phyloP scores from a whole-genome alignment of 1,140 invertebrate species.

The Drosophila auraria region DNA sequence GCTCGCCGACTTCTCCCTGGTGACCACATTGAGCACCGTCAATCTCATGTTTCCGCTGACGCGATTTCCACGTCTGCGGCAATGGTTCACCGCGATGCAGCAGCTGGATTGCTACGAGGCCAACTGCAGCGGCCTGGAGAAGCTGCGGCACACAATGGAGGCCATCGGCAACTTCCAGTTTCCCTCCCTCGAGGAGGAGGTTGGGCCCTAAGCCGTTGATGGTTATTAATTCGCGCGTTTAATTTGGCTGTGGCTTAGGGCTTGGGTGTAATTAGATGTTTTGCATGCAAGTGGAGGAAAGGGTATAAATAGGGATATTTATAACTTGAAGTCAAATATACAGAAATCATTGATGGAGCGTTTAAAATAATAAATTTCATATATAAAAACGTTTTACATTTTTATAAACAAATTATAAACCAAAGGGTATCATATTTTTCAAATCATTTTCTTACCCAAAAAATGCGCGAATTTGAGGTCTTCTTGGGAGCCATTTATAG shows the following conservation, averaged over 20 bases:
- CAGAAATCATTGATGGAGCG: too few relatives aligned
- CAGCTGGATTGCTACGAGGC: conserved; percentile 63
- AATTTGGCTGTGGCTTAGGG: conserved; percentile 1
- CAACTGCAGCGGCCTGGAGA: conserved; percentile 69
- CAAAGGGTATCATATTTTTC: too few relatives aligned
- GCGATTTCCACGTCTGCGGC: conserved; percentile 67
- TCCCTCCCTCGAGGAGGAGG: conserved; percentile 17
- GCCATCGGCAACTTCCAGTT: conserved; percentile 72
- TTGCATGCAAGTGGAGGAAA: neutral
- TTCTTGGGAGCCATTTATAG: too few relatives aligned
- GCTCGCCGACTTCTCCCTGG: conserved; percentile 79
- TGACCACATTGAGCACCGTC: conserved; percentile 83
- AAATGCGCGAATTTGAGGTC: too few relatives aligned
- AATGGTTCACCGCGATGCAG: conserved; percentile 75
- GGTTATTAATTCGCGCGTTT: conserved; percentile 16
- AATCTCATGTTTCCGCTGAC: conserved; percentile 81
- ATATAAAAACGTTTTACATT: too few relatives aligned
- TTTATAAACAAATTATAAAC: too few relatives aligned
- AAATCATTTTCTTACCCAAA: too few relatives aligned
- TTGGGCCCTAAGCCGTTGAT: conserved; percentile 1
- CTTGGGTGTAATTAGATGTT: conserved; percentile 2
- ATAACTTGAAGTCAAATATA: too few relatives aligned
- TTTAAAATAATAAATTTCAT: too few relatives aligned
- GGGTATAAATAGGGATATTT: neutral
- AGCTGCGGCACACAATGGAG: conserved; percentile 62